These are phyloP conservation scores for Eriocheir sinensis DNA, from an alignment of 1,140 invertebrate species.

Conservation along the genomic window DNA sequence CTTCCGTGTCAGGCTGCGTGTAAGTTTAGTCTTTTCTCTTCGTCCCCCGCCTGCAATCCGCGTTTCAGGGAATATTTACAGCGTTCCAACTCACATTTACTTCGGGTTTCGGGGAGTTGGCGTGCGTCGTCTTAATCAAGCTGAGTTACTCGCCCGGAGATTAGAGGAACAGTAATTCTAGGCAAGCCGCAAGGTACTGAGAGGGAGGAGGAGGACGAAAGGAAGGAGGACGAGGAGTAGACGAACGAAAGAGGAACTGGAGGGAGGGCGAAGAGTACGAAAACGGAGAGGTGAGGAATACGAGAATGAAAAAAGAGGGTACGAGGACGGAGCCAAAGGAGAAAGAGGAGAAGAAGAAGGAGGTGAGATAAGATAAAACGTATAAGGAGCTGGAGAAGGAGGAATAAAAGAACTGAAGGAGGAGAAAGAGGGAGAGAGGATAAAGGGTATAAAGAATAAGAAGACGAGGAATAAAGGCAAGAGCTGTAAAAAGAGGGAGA, in stretches of 20 bases:
- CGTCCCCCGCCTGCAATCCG: too few relatives aligned
- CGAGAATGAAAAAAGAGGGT: too few relatives aligned
- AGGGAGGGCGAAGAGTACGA: too few relatives aligned
- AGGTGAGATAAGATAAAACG: neutral
- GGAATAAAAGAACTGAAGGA: neutral
- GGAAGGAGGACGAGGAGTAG: too few relatives aligned
- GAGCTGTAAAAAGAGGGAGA: neutral
- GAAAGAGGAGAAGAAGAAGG: neutral
- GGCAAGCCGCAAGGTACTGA: neutral
- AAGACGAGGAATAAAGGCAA: neutral
- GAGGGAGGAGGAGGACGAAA: too few relatives aligned
- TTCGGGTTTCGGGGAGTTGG: too few relatives aligned
- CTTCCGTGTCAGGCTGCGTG: neutral
- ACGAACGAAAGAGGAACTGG: too few relatives aligned
- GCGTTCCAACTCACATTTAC: neutral
- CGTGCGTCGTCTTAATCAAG: neutral
- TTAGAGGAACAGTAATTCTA: neutral
- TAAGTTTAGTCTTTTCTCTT: too few relatives aligned
- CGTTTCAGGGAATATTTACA: neutral
- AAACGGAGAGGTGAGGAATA: too few relatives aligned
- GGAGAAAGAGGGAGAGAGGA: neutral
- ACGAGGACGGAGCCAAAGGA: too few relatives aligned
- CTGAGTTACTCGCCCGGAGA: neutral
- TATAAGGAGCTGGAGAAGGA: neutral
- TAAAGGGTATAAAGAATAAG: neutral